phyloP scores from a whole-genome alignment of 2,797 vertebrate species.

The Toxotes lorentzi region DNA sequence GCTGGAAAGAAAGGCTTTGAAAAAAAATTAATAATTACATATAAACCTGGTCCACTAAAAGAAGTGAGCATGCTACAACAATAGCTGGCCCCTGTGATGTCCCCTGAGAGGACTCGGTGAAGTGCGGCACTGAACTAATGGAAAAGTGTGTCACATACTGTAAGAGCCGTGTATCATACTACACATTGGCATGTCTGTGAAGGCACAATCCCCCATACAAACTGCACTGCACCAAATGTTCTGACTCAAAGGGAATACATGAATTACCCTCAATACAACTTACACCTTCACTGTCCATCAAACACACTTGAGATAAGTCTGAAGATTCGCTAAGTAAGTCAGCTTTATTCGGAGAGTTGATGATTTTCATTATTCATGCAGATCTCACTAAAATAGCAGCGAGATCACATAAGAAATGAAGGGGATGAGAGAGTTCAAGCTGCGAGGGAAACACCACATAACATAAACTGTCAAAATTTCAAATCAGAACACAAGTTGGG shows the following conservation, averaged over 20 bases:
- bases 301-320: conserved; percentile 19
- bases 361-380: conserved; percentile 61
- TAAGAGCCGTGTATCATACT: conserved; percentile 4
- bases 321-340: conserved; percentile 39
- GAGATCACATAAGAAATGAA: conserved; percentile 42
- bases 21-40: too few species aligned
- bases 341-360: conserved; percentile 36
- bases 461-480: conserved; percentile 50
- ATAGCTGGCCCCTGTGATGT: neutral
- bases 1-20: neutral
- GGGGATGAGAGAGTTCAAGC: conserved; percentile 41
- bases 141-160: conserved; percentile 45
- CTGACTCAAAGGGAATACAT: conserved; percentile 26
- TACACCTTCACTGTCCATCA: conserved; percentile 4
- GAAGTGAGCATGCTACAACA: neutral
- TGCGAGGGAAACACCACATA: conserved; percentile 51
- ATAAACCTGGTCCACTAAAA: neutral
- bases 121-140: conserved; percentile 34
- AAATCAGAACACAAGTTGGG: conserved; percentile 40
- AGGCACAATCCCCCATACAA: neutral
- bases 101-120: conserved; percentile 33
- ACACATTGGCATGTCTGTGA: neutral
- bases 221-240: conserved; percentile 10
- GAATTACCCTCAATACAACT: conserved; percentile 18
- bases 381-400: conserved; percentile 54